Evolutionary conservation across 1,140 invertebrate species (phyloP).

Genomic region (Heliothis subflexa): DNA sequence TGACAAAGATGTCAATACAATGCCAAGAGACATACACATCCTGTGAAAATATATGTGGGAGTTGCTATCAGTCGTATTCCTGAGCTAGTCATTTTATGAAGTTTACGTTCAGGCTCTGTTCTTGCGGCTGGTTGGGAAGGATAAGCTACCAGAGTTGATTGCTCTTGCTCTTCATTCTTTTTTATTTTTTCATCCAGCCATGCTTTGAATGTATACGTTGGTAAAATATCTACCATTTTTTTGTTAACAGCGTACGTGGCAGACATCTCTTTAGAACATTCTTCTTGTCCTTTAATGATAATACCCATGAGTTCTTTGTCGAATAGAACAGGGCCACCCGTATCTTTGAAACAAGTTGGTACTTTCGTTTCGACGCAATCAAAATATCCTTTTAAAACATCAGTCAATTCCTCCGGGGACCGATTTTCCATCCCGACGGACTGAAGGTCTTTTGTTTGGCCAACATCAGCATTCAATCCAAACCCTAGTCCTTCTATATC

Average conservation of each 20-base stretch:
- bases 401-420: conserved; percentile 50
- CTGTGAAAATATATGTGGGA: conserved; percentile 13
- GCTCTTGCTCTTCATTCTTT: conserved; percentile 58
- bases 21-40: conserved; percentile 10
- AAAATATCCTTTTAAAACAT: conserved; percentile 64
- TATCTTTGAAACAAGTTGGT: conserved; percentile 75
- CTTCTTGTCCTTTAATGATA: conserved; percentile 65
- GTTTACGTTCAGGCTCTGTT: neutral
- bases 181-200: conserved; percentile 76
- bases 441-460: conserved; percentile 68
- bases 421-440: conserved; percentile 71
- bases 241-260: conserved; percentile 72
- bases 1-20: conserved; percentile 4
- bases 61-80: neutral
- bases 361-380: conserved; percentile 79
- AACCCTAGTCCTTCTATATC: conserved; percentile 74
- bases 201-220: conserved; percentile 69
- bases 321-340: conserved; percentile 73
- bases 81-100: conserved; percentile 45
- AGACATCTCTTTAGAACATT: conserved; percentile 73
- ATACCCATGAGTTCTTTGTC: conserved; percentile 74
- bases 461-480: conserved; percentile 73
- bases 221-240: conserved; percentile 66
- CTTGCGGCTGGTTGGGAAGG: conserved; percentile 48
- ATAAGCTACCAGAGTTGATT: conserved; percentile 48